Conservation (phyloP, 2,113 vertebrate genomes). For the Pongo abelii region DNA sequence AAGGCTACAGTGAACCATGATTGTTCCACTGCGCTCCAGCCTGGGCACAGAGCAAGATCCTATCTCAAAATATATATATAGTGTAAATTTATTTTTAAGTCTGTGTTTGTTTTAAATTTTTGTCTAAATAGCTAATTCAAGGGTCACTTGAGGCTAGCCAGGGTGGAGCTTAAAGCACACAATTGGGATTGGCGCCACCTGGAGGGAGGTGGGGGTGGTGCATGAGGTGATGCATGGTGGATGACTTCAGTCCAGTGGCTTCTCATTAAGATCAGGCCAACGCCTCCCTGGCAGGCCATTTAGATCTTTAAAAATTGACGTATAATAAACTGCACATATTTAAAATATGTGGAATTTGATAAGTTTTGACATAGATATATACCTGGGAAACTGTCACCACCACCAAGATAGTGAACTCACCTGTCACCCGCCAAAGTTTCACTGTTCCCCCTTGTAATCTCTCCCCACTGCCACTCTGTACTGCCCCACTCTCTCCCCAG, state of each 20-base stretch:
- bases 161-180: neutral
- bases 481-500: neutral
- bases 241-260: neutral
- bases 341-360: neutral
- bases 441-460: neutral
- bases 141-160: neutral
- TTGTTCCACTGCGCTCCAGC: too few species aligned
- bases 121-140: neutral
- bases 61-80: neutral
- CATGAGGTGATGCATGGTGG: neutral
- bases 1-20: too few species aligned
- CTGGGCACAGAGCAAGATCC: too few species aligned
- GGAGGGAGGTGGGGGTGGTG: neutral
- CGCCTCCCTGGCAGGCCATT: neutral
- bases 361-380: neutral
- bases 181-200: neutral
- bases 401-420: neutral
- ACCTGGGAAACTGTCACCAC: neutral
- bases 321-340: neutral
- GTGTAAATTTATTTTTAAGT: neutral
- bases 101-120: constrained; percentile 1
- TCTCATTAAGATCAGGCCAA: neutral
- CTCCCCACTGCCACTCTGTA: neutral
- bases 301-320: neutral
- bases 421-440: neutral